Evolutionary conservation across 30 jellyfish, hydroid and myxozoan genomes (phyloP).

Genomic region (Turritopsis rubra): DNA sequence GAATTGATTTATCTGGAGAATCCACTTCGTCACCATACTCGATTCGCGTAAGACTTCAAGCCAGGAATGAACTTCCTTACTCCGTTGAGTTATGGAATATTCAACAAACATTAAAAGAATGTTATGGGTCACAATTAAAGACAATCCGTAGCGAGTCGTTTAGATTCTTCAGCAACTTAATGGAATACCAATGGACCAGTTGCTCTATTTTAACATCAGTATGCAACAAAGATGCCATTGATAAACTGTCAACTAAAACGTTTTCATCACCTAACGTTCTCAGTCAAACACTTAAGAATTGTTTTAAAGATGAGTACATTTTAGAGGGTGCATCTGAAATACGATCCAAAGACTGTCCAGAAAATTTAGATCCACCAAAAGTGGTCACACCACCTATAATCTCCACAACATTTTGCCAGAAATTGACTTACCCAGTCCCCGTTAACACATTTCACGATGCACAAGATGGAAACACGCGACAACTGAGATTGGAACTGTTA

Average conservation of each 20-base stretch:
- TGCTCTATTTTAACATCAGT: conserved; percentile 9
- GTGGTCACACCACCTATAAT: conserved; percentile 31
- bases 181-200: conserved; percentile 28
- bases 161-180: not conserved
- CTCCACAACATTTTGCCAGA: conserved; percentile 43
- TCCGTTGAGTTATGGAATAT: conserved; percentile 1
- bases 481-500: conserved; percentile 37
- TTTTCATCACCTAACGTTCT: conserved; percentile 30
- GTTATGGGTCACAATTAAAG: not conserved
- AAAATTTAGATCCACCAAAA: conserved; percentile 37
- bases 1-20: conserved; percentile 19
- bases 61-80: not conserved
- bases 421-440: conserved; percentile 42
- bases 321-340: conserved; percentile 24
- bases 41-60: not conserved
- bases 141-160: conserved; percentile 18
- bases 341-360: conserved; percentile 30
- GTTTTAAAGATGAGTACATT: conserved; percentile 28
- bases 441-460: conserved; percentile 44
- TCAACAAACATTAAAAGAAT: not conserved
- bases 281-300: conserved; percentile 23
- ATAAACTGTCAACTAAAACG: conserved; percentile 7
- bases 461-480: conserved; percentile 66
- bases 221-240: conserved; percentile 37
- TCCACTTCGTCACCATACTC: conserved; percentile 11